phyloP scores from a whole-genome alignment of 2,888 invertebrate species.

The Abscondita cerata region DNA sequence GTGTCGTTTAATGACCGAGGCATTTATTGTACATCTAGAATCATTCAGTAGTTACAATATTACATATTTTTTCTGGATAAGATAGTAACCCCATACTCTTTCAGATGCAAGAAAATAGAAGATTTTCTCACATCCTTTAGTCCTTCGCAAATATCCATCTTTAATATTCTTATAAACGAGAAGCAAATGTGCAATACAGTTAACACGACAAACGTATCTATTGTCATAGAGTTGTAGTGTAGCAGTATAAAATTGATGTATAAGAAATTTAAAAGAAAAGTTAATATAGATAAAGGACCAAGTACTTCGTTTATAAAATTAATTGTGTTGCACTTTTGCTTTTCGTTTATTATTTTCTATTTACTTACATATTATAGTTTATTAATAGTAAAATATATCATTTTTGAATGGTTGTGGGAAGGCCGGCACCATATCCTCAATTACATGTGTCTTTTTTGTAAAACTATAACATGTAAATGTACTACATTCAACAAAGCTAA shows the following conservation, averaged over 20 bases:
- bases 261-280: slow-evolving; percentile 15
- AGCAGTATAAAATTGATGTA: slow-evolving; percentile 35
- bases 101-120: slow-evolving; percentile 48
- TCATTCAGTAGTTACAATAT: slow-evolving; percentile 59
- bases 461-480: slow-evolving; percentile 52
- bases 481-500: slow-evolving; percentile 55
- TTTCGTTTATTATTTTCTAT: background rate
- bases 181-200: background rate
- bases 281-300: too few relatives aligned
- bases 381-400: slow-evolving; percentile 57
- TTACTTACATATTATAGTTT: slow-evolving; percentile 25
- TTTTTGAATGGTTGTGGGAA: slow-evolving; percentile 46
- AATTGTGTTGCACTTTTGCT: slow-evolving; percentile 14
- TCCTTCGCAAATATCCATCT: slow-evolving; percentile 35
- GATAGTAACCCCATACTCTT: slow-evolving; percentile 55
- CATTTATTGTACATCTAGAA: slow-evolving; percentile 61
- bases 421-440: slow-evolving; percentile 31
- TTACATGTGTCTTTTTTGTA: slow-evolving; percentile 41
- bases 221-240: too few relatives aligned
- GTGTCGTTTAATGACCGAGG: slow-evolving; percentile 60
- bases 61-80: slow-evolving; percentile 53
- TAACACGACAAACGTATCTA: too few relatives aligned
- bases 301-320: slow-evolving; percentile 47
- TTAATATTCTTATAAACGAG: slow-evolving; percentile 15
- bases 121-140: slow-evolving; percentile 34